These are phyloP conservation scores for Meloidogyne floridensis DNA, from an alignment of 1,140 invertebrate species.

Conservation along the genomic window DNA sequence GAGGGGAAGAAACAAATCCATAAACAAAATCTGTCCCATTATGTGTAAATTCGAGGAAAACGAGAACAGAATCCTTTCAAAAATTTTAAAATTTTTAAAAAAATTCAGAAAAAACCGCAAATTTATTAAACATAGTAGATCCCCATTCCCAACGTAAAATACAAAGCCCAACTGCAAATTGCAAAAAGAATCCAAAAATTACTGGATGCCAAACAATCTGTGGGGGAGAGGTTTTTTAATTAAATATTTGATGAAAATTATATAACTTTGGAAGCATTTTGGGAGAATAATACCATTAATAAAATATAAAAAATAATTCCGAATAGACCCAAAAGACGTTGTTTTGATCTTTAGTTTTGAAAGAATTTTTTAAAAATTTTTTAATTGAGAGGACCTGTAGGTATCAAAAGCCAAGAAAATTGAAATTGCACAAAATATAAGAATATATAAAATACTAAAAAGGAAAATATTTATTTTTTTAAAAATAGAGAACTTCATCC, in stretches of 20 bases:
- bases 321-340: constrained; percentile 68
- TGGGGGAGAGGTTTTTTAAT: constrained; percentile 18
- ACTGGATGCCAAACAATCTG: constrained; percentile 78
- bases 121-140: constrained; percentile 77
- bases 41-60: constrained; percentile 79
- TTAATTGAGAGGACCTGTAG: constrained; percentile 54
- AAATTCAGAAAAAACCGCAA: constrained; percentile 71
- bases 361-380: not conserved
- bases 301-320: constrained; percentile 65
- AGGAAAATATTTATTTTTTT: not conserved
- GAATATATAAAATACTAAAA: constrained; percentile 42
- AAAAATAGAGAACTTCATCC: no score
- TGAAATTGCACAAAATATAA: constrained; percentile 70
- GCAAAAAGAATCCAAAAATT: constrained; percentile 78
- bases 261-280: constrained; percentile 47
- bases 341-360: constrained; percentile 51
- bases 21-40: constrained; percentile 83
- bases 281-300: constrained; percentile 65
- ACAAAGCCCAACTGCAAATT: constrained; percentile 82
- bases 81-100: constrained; percentile 43
- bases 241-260: constrained; percentile 15
- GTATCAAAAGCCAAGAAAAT: constrained; percentile 71
- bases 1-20: constrained; percentile 70
- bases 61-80: constrained; percentile 67
- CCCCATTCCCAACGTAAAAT: constrained; percentile 83